Conservation (phyloP, 2,888 invertebrate genomes). For the Nomada goodeniana region DNA sequence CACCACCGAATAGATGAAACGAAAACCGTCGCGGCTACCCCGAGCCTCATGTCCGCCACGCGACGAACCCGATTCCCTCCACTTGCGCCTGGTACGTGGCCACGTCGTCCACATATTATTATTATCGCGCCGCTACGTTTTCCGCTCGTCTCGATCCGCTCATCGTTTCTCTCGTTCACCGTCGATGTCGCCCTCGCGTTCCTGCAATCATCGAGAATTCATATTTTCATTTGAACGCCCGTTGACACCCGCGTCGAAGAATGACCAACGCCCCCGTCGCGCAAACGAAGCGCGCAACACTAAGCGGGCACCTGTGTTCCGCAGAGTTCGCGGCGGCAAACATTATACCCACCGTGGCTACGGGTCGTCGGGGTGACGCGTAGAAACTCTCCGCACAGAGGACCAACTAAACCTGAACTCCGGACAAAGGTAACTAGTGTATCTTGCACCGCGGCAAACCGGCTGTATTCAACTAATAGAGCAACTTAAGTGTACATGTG, state of each 20-base stretch:
- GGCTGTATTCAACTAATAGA: not conserved
- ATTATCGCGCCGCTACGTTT: constrained; percentile 78
- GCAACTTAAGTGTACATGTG: constrained; percentile 14
- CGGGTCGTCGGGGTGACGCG: constrained; percentile 2
- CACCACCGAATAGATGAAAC: constrained; percentile 75
- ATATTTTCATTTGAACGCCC: not conserved
- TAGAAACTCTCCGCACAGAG: constrained; percentile 17
- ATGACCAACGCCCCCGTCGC: too few species aligned
- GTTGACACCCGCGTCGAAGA: not conserved
- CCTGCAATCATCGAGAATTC: constrained; percentile 45
- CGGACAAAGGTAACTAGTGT: constrained; percentile 17
- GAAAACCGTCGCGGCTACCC: constrained; percentile 67
- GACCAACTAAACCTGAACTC: constrained; percentile 30
- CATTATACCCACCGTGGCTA: not conserved
- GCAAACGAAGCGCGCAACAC: too few species aligned
- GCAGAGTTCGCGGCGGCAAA: constrained; percentile 3
- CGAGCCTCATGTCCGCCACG: constrained; percentile 59
- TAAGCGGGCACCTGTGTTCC: not conserved
- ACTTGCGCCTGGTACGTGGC: constrained; percentile 82
- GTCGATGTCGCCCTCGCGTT: constrained; percentile 29
- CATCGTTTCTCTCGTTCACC: constrained; percentile 69
- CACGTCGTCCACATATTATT: constrained; percentile 81
- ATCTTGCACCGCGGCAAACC: constrained; percentile 4
- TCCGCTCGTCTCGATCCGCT: constrained; percentile 69
- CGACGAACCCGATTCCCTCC: constrained; percentile 72